These are phyloP conservation scores for Propithecus perrieri DNA, from an alignment of 2,797 vertebrate species.

Conservation along the genomic window DNA sequence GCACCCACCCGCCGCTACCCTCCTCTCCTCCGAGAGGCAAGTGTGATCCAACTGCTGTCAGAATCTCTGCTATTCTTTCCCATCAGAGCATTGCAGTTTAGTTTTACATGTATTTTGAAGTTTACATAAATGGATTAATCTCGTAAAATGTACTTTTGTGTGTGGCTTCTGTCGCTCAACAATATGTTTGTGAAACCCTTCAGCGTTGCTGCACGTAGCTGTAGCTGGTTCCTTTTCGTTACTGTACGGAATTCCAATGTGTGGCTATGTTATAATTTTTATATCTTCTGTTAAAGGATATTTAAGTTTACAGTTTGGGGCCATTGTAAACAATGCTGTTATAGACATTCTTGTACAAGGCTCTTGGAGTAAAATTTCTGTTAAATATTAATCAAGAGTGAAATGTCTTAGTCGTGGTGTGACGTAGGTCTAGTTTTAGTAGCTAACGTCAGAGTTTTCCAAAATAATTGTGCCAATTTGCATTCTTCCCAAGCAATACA, in stretches of 20 bases:
- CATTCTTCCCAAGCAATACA: not conserved
- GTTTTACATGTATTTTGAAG: not conserved
- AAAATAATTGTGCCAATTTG: not conserved
- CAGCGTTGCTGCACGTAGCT: not conserved
- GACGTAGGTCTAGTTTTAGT: not conserved
- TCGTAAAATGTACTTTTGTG: not conserved
- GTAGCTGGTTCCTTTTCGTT: not conserved
- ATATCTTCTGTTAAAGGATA: not conserved
- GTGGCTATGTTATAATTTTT: not conserved
- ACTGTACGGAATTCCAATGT: not conserved
- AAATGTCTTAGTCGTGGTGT: not conserved
- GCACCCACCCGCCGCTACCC: rapidly evolving
- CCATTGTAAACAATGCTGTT: not conserved
- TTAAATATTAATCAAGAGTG: not conserved
- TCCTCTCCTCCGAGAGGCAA: not conserved
- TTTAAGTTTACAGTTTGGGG: not conserved
- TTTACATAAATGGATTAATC: not conserved
- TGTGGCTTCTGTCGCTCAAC: not conserved
- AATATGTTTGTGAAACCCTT: not conserved
- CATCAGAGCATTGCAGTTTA: not conserved
- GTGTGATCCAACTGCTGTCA: not conserved
- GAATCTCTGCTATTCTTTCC: not conserved
- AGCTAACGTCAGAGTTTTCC: not conserved
- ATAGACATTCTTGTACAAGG: not conserved
- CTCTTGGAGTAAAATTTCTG: not conserved